These are phyloP conservation scores for Acleris holmiana DNA, from an alignment of 2,888 invertebrate genomes.

Conservation along the genomic window DNA sequence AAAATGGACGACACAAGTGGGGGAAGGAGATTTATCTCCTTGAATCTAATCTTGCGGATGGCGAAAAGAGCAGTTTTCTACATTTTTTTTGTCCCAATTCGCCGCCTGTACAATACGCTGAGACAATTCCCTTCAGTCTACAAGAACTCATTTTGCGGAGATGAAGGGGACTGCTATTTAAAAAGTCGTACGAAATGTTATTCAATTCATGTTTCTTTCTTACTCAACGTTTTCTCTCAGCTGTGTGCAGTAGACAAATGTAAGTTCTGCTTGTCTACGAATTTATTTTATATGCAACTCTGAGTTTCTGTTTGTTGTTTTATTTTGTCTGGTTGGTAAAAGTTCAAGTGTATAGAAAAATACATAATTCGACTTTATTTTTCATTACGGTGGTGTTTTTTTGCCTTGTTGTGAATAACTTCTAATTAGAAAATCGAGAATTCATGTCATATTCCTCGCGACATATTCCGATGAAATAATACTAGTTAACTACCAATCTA, in stretches of 20 bases:
- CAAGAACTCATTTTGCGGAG: slow-evolving; percentile 60
- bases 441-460: too few relatives aligned
- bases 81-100: slow-evolving; percentile 66
- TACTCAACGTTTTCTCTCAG: slow-evolving; percentile 32
- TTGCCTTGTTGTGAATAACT: too few relatives aligned
- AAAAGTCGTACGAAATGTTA: slow-evolving; percentile 38
- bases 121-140: slow-evolving; percentile 63
- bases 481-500: too few relatives aligned
- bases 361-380: too few relatives aligned
- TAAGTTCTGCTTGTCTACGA: slow-evolving; percentile 16
- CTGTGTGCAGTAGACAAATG: slow-evolving; percentile 27
- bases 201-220: slow-evolving; percentile 37
- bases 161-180: slow-evolving; percentile 51
- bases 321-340: slow-evolving; percentile 10
- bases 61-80: slow-evolving; percentile 74
- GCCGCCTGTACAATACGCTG: slow-evolving; percentile 56
- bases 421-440: too few relatives aligned
- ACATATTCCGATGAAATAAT: too few relatives aligned
- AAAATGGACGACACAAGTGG: slow-evolving; percentile 71
- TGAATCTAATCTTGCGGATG: slow-evolving; percentile 81
- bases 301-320: slow-evolving; percentile 4
- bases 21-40: slow-evolving; percentile 77
- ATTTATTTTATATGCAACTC: not conserved
- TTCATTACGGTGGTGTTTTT: too few relatives aligned
- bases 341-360: not conserved